Conservation (phyloP, 2,797 vertebrate species). For the Heteromormyrus szaboi region DNA sequence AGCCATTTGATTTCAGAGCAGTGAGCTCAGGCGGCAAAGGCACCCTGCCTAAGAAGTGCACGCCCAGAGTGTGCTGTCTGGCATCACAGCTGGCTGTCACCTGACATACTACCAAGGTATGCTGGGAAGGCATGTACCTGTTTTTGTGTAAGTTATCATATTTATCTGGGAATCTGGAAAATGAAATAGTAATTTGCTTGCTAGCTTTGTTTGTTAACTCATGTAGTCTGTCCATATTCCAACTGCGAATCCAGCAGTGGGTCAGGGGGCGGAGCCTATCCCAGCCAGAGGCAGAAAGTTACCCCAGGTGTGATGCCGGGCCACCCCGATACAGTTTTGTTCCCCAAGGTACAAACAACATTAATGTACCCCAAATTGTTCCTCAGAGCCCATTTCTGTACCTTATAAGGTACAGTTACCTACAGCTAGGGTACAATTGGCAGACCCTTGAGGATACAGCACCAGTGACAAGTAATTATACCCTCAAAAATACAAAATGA, state of each 20-base stretch:
- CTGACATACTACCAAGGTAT: not conserved
- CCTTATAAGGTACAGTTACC: not conserved
- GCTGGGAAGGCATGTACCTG: not conserved
- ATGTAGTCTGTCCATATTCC: not conserved
- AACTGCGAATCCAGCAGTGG: not conserved
- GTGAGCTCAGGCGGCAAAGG: not conserved
- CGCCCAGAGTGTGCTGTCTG: not conserved
- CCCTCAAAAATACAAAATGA: not conserved
- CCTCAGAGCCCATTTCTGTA: not conserved
- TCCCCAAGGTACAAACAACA: not conserved
- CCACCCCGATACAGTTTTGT: not conserved
- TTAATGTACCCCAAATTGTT: not conserved
- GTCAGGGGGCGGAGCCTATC: not conserved
- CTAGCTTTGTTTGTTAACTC: not conserved
- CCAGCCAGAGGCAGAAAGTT: not conserved
- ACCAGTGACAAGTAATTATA: not conserved
- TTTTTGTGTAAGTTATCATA: not conserved
- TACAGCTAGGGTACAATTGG: not conserved
- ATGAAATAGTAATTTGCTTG: not conserved
- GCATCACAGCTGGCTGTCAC: not conserved
- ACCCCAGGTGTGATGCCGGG: not conserved
- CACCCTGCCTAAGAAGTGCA: not conserved
- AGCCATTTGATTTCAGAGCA: not conserved
- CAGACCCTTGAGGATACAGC: not conserved
- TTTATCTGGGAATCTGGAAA: not conserved